Evolutionary conservation across 2,797 vertebrate species (phyloP), one percentile per base, ranked within the genome.

Genomic region (Lacerta viridis): DNA sequence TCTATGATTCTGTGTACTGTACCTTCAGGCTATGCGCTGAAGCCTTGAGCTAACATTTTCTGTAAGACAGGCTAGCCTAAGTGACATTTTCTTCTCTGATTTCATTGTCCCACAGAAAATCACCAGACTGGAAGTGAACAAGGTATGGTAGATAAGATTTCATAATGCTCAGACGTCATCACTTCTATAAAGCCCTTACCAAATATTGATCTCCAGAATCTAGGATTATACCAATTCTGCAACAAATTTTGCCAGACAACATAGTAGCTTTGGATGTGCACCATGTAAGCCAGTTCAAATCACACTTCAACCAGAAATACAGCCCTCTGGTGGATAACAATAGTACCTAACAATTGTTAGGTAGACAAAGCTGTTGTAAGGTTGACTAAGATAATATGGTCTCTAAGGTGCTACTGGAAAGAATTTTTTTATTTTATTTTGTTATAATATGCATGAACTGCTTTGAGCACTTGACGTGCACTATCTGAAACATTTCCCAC

Each of bases 171-270:
- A 66, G n/a, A 27, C 18, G 41, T 41, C 50, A 64, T 41, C 41
- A 15, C 15, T 29, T 27, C 50, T 84, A 41, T 41, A 29, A 17
- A 39, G 36, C 1, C 27, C 33, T 9, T 85, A n/a, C 36, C 39
- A 43, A 4, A 64, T 25, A 55, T 29, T 64, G 4, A 68, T 20
- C 41, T 68, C 64, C 80, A 81, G 13, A 18, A 82, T 86, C 68
- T 78, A 59, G 66, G 90, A 90, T 86, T 84, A 61, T 92, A 66
- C 86, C 89, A 80, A 1, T 0, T 93, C 93, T 75, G 89, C 86
- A 85, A 87, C 88, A 82, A 91, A 90, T 92, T 88, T 27, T 95
- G 90, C 93, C 92, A 91, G 84, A n/a, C 23, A 43, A 68, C 88
- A 71, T 0, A 1, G 23, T 36, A 83, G 29, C 20, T 59, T 33